Evolutionary conservation across 2,888 invertebrate species (phyloP).

Genomic region (Drosophila greeni): DNA sequence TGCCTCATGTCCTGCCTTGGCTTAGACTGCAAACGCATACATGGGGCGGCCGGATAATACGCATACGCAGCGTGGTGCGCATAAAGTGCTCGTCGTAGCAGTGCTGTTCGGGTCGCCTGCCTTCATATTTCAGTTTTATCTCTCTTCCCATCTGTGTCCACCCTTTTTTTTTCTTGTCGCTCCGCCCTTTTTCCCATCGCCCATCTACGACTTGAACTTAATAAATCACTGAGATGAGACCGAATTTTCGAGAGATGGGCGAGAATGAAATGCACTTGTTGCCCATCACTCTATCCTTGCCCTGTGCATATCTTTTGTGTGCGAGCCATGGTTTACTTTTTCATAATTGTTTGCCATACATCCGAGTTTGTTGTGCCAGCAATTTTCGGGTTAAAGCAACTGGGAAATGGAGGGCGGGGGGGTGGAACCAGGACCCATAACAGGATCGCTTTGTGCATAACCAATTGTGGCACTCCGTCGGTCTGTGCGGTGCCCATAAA

Average conservation of each 20-base stretch:
- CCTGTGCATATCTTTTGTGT: not conserved
- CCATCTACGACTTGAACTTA: slow-evolving; percentile 41
- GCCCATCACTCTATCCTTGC: slow-evolving; percentile 33
- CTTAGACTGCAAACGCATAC: slow-evolving; percentile 42
- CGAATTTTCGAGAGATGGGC: slow-evolving; percentile 21
- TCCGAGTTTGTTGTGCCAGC: slow-evolving; percentile 34
- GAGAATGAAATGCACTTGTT: slow-evolving; percentile 47
- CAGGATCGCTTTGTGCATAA: slow-evolving; percentile 31
- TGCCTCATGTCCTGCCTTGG: slow-evolving; percentile 10
- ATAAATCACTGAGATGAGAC: slow-evolving; percentile 53
- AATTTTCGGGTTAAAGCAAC: slow-evolving; percentile 23
- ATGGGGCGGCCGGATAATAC: slow-evolving; percentile 29
- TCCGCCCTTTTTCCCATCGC: not conserved
- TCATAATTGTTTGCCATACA: slow-evolving; percentile 49
- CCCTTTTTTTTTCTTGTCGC: not conserved
- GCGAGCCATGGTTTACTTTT: slow-evolving; percentile 23
- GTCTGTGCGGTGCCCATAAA: slow-evolving; percentile 37
- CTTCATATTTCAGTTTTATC: slow-evolving; percentile 41
- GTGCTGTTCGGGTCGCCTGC: not conserved
- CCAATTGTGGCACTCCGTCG: slow-evolving; percentile 21
- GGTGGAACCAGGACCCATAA: not conserved
- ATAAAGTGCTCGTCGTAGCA: slow-evolving; percentile 21
- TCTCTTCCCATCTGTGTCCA: slow-evolving; percentile 5
- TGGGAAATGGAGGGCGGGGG: slow-evolving; percentile 1
- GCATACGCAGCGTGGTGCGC: slow-evolving; percentile 44